phyloP scores from a whole-genome alignment of 2,797 vertebrate genomes.

The Rhyacichthys aspro region DNA sequence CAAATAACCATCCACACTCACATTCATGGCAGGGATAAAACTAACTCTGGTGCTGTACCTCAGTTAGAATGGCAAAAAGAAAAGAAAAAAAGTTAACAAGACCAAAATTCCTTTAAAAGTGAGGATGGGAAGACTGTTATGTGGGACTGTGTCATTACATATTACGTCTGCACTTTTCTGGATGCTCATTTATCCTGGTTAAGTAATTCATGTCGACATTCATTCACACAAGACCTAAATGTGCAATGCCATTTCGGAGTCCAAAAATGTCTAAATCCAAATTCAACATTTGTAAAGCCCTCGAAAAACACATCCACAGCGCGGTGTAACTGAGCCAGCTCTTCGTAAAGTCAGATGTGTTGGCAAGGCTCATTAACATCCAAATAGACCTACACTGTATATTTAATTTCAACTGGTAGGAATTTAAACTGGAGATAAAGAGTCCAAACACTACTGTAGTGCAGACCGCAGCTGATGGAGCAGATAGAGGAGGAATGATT shows the following conservation, averaged over 20 bases:
- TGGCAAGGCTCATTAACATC: constrained; percentile 21
- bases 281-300: constrained; percentile 3
- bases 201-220: background rate
- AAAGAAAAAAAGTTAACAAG: too few species aligned
- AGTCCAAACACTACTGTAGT: constrained; percentile 6
- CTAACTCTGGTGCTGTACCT: too few species aligned
- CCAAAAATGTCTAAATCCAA: background rate
- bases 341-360: constrained; percentile 16
- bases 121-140: too few species aligned
- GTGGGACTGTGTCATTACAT: background rate
- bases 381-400: constrained; percentile 16
- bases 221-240: background rate
- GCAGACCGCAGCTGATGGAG: constrained; percentile 16
- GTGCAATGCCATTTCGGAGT: background rate
- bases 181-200: background rate
- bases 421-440: constrained; percentile 22
- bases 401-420: constrained; percentile 23
- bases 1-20: too few species aligned
- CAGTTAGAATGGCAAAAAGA: too few species aligned
- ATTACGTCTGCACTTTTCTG: too few species aligned
- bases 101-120: too few species aligned
- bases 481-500: constrained; percentile 10
- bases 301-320: constrained; percentile 5
- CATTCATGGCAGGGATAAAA: too few species aligned
- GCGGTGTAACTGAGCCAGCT: background rate